Evolutionary conservation across 2,797 vertebrate species (phyloP).

Genomic region (Ctenopoma multispine): DNA sequence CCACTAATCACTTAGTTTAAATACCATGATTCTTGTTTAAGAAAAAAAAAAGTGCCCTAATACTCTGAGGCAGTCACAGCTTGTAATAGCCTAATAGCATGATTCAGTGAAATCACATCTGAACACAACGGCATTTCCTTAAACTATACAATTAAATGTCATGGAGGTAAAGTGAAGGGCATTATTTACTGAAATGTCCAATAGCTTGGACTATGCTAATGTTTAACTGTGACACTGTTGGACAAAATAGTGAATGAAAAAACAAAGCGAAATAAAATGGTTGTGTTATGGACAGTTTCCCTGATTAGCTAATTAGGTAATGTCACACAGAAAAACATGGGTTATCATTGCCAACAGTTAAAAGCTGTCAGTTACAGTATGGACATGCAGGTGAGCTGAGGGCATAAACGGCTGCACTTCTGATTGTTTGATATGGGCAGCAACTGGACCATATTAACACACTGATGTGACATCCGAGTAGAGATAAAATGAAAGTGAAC

Average conservation of each 20-base stretch:
- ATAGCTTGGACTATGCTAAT: background rate
- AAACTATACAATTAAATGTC: constrained; percentile 17
- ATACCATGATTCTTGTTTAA: constrained; percentile 15
- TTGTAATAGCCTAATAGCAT: constrained; percentile 27
- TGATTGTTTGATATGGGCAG: background rate
- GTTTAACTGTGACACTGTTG: background rate
- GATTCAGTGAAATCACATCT: constrained; percentile 21
- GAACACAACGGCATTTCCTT: constrained; percentile 31
- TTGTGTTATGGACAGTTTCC: background rate
- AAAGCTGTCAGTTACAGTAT: background rate
- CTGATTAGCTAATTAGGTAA: background rate
- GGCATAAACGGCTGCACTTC: background rate
- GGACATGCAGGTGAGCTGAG: background rate
- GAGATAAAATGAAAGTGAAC: constrained; percentile 5
- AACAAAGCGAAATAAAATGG: background rate
- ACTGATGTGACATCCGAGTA: background rate
- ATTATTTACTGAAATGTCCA: background rate
- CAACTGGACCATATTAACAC: background rate
- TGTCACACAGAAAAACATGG: background rate
- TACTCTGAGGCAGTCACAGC: constrained; percentile 2
- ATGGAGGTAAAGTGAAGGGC: constrained; percentile 3
- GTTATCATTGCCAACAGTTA: background rate
- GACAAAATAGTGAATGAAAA: background rate
- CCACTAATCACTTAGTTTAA: constrained; percentile 40
- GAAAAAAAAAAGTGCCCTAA: constrained; percentile 23